Percentiles rank a stretch among this genome's conserved stretches.
These are phyloP conservation scores for Tenrec ecaudatus DNA, from an alignment of 2,113 vertebrate genomes.

Conservation along the genomic window DNA sequence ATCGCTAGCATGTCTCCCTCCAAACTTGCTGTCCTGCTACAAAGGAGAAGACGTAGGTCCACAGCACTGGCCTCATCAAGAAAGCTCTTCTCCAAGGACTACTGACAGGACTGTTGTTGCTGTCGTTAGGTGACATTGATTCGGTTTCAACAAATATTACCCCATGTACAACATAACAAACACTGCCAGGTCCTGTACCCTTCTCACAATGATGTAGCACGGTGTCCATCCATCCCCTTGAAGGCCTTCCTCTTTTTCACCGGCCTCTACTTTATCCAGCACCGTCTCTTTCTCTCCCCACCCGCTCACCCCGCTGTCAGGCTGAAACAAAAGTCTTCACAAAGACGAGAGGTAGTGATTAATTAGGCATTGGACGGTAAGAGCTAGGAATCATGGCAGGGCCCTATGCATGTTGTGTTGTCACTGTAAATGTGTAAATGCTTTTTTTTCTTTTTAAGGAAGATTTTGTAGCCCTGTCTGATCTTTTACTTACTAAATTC, in stretches of 20 bases:
- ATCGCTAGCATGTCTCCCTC: background rate
- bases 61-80: background rate
- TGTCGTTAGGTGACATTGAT: background rate
- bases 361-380: background rate
- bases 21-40: background rate
- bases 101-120: background rate
- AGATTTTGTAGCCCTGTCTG: background rate
- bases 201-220: too few species aligned
- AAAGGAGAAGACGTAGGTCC: background rate
- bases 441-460: background rate
- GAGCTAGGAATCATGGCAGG: background rate
- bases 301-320: background rate
- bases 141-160: background rate
- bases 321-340: conserved; percentile 3
- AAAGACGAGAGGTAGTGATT: background rate
- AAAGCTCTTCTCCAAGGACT: background rate
- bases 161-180: background rate
- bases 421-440: background rate
- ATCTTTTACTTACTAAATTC: conserved; percentile 4
- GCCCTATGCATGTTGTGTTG: background rate
- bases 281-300: background rate
- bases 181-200: too few species aligned
- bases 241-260: background rate
- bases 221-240: background rate
- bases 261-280: background rate